Conservation (phyloP, 2,797 vertebrate genomes). For the Ptychobarbus kaznakovi region DNA sequence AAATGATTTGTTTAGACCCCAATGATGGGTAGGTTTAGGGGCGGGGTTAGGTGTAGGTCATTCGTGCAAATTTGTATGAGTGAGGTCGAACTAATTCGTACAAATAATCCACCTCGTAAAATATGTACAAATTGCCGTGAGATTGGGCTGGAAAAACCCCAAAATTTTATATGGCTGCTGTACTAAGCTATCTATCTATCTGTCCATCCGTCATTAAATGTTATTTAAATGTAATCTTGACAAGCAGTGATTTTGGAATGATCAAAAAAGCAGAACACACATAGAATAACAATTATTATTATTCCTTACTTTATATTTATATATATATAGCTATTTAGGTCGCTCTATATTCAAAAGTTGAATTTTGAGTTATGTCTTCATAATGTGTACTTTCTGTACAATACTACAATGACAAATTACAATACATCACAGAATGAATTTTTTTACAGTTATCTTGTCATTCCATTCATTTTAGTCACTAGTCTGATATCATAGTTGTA, state of each 20-base stretch:
- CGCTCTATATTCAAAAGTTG: not conserved
- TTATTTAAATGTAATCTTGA: not conserved
- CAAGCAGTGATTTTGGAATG: no score
- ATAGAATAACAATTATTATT: no score
- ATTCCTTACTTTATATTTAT: no score
- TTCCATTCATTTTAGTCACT: slow-evolving; percentile 8
- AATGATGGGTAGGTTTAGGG: no score
- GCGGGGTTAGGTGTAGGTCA: no score
- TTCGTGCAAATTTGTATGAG: no score
- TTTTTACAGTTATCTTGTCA: not conserved
- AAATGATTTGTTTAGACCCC: no score
- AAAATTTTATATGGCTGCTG: not conserved
- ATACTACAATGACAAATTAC: not conserved
- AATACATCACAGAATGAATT: not conserved
- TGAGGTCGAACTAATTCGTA: no score
- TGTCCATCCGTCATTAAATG: not conserved
- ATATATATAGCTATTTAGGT: not conserved
- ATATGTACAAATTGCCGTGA: no score
- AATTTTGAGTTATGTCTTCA: not conserved
- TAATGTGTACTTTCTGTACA: not conserved
- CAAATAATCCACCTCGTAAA: no score
- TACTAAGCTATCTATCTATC: not conserved
- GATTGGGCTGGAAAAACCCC: not conserved
- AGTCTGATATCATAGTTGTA: slow-evolving; percentile 14
- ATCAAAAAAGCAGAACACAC: no score